These are phyloP conservation scores for Carassius carassius DNA, from an alignment of 2,113 vertebrate species.

Conservation along the genomic window DNA sequence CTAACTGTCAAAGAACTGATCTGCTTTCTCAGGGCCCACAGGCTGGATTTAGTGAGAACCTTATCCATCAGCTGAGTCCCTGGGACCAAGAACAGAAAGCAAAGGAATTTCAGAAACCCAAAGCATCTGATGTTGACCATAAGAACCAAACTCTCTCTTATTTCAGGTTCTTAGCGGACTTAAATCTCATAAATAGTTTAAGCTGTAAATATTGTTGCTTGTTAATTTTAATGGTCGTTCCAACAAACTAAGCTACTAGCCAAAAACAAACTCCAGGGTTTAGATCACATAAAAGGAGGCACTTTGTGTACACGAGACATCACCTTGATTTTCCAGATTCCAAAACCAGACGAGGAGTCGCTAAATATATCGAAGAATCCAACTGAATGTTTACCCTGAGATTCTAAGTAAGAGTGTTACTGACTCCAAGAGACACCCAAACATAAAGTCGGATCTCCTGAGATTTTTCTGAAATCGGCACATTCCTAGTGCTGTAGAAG, in stretches of 20 bases:
- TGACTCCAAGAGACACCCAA: neutral
- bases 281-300: neutral
- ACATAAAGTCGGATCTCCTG: neutral
- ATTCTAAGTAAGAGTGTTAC: conserved; percentile 26
- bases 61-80: conserved; percentile 63
- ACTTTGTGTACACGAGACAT: neutral
- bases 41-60: conserved; percentile 68
- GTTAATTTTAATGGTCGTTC: neutral
- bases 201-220: conserved; percentile 11
- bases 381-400: conserved; percentile 39
- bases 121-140: conserved; percentile 18
- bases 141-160: conserved; percentile 31
- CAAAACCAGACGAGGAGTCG: neutral
- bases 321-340: conserved; percentile 33
- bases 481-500: neutral
- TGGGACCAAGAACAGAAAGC: conserved; percentile 38
- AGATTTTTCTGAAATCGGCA: neutral
- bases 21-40: conserved; percentile 65
- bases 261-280: neutral
- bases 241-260: neutral
- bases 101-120: conserved; percentile 25
- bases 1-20: conserved; percentile 66
- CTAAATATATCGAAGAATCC: conserved; percentile 45
- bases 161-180: conserved; percentile 37
- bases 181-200: conserved; percentile 35